Base-by-base conservation (phyloP, 2,113 vertebrate genomes). In the Neolamprologus toae region DNA sequence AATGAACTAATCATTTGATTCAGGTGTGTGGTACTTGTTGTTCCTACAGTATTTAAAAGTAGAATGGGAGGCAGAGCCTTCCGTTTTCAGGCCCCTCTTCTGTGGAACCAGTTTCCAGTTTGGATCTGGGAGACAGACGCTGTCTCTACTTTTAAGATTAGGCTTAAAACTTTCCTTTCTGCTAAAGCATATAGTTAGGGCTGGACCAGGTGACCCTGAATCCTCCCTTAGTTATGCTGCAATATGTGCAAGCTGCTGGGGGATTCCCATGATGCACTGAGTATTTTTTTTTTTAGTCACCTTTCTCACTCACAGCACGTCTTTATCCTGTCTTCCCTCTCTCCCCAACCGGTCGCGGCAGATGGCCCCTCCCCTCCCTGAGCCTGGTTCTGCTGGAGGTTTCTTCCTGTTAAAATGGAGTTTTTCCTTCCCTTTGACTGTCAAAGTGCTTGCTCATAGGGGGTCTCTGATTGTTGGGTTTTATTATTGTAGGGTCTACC, bases 91-190 rank as follows among this genome's bases (percentile, higher is more conserved):
- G 55, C 55, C 55, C 26, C 55, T 4, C 26, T 59, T 59, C 1
- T 59, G 1, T 31, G 26, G 3, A 31, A 59, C 55, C 55, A 31
- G 14, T 2, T 59, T 31, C 55, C 55, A 61, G 57, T 59, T 59
- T 59, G 26, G 57, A 31, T 31, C 1, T 0, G 0, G 14, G 14
- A 61, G 26, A 61, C 57, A 61, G 26, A 61, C 14, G 0, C 26
- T 61, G 0, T 61, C 0, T 61, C 57, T 61, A 17, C 57, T 61
- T 31, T 61, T 1, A 61, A 31, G 57, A 61, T 61, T 61, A 61
- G 28, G 28, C 14, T 61, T 61, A 4, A 61, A 61, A 6, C 28
- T 0, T 61, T 61, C 5, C 1, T 33, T 61, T 31, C 1, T 61
- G 57, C 16, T 1, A 61, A 33, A 61, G 57, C 28, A 4, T 61